A percentile compares a stretch with the other conserved stretches of the same genome.
These are phyloP conservation scores for Serranus cabrilla DNA, from an alignment of 2,797 vertebrate species.

Conservation along the genomic window DNA sequence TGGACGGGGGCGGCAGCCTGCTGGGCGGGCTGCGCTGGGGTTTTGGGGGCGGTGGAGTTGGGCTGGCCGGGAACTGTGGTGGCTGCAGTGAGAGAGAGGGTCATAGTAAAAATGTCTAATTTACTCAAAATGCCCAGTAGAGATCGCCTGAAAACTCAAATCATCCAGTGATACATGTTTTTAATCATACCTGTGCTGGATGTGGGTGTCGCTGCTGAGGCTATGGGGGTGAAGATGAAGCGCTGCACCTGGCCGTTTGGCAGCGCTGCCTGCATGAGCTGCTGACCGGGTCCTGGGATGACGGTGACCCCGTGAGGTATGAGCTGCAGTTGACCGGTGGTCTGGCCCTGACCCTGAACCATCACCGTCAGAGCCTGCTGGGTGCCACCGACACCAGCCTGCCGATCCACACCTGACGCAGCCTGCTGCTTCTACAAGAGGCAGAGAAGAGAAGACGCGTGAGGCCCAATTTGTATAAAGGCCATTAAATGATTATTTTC, in stretches of 20 bases:
- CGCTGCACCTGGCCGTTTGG: slow-evolving; percentile 97
- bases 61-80: slow-evolving; percentile 66
- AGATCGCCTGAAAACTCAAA: background rate
- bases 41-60: slow-evolving; percentile 81
- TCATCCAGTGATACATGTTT: background rate
- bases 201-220: slow-evolving; percentile 84
- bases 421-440: slow-evolving; percentile 81
- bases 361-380: slow-evolving; percentile 94
- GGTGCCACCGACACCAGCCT: slow-evolving; percentile 63
- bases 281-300: slow-evolving; percentile 96
- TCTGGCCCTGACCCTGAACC: slow-evolving; percentile 98
- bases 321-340: slow-evolving; percentile 95
- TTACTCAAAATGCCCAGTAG: background rate
- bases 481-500: background rate
- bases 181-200: slow-evolving; percentile 86
- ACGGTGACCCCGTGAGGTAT: slow-evolving; percentile 96
- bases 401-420: slow-evolving; percentile 74
- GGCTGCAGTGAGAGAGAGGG: slow-evolving; percentile 40
- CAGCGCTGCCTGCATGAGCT: slow-evolving; percentile 97
- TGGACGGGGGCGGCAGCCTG: slow-evolving; percentile 84
- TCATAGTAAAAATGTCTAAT: background rate
- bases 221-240: slow-evolving; percentile 95
- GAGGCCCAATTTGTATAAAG: background rate
- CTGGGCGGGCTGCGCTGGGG: slow-evolving; percentile 78
- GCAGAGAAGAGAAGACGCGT: background rate